A percentile compares a stretch with the other conserved stretches of the same genome.
These are phyloP conservation scores for Callipepla californica DNA, from an alignment of 2,113 vertebrate species.

Conservation along the genomic window DNA sequence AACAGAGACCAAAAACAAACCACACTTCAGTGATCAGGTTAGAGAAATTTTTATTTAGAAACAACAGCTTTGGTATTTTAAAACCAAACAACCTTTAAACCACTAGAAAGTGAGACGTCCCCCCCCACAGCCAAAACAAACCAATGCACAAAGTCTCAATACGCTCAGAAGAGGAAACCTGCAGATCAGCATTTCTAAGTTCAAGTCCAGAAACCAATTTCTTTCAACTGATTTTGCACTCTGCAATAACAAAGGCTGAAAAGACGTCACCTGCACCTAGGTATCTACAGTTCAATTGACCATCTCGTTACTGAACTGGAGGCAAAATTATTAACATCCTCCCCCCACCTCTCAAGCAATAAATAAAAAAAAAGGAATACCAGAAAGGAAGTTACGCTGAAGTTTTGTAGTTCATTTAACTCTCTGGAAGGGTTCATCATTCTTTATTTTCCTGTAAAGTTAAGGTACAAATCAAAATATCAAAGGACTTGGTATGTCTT, in stretches of 20 bases:
- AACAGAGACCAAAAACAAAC: not conserved
- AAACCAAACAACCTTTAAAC: conserved; percentile 74
- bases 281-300: not conserved
- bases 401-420: conserved; percentile 31
- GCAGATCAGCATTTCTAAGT: not conserved
- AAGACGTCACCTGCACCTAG: conserved; percentile 7
- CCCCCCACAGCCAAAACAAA: conserved; percentile 45
- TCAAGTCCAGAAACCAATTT: not conserved
- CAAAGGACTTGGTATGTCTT: conserved; percentile 60
- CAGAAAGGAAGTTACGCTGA: conserved; percentile 51
- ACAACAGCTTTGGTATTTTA: conserved; percentile 83
- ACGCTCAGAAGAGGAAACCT: conserved; percentile 30
- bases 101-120: conserved; percentile 68
- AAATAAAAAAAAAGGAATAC: conserved; percentile 70
- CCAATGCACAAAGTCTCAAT: conserved; percentile 43
- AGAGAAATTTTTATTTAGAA: conserved; percentile 82
- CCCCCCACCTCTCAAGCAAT: conserved; percentile 48
- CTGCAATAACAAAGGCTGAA: conserved; percentile 36
- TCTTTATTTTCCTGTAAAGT: conserved; percentile 38
- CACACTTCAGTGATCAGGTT: not conserved
- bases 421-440: conserved; percentile 6
- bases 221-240: not conserved
- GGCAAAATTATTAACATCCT: conserved; percentile 21
- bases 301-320: not conserved
- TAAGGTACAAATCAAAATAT: conserved; percentile 22